phyloP scores from a whole-genome alignment of 2,113 vertebrate genomes.

The Eubucco bourcierii region DNA sequence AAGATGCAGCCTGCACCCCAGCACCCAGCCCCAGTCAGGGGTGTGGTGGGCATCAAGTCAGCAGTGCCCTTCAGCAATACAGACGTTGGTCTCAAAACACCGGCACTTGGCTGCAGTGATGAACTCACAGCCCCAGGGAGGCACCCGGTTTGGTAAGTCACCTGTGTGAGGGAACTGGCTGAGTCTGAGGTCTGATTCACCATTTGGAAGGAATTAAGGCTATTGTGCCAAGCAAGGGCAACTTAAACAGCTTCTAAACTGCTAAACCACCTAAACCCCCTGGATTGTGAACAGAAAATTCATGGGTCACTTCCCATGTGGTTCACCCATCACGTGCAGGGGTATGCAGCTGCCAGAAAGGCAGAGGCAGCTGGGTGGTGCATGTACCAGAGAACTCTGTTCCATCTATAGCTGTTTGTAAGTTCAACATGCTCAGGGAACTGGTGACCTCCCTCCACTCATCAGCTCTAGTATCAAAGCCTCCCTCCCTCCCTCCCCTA shows the following conservation, averaged over 20 bases:
- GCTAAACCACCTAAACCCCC: neutral
- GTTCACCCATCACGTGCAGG: neutral
- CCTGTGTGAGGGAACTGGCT: neutral
- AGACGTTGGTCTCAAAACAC: neutral
- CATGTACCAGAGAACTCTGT: neutral
- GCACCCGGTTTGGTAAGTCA: neutral
- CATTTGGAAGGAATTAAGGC: neutral
- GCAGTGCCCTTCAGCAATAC: neutral
- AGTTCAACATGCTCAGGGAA: fast-evolving
- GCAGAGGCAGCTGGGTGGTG: neutral
- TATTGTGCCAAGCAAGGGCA: neutral
- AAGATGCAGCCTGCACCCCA: neutral
- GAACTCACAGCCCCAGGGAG: neutral
- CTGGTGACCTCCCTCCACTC: neutral
- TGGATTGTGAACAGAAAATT: neutral
- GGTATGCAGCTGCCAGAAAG: fast-evolving
- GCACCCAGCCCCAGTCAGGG: fast-evolving
- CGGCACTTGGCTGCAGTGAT: neutral
- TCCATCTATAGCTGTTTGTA: neutral
- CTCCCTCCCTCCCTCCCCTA: neutral
- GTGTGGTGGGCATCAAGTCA: neutral
- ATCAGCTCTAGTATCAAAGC: neutral
- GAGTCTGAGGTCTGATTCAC: fast-evolving
- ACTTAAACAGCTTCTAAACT: neutral
- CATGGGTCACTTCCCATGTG: neutral